A percentile compares a stretch with the other conserved stretches of the same genome.
Evolutionary conservation across 2,797 vertebrate genomes (phyloP).

Genomic region (Benthosema pterotum): DNA sequence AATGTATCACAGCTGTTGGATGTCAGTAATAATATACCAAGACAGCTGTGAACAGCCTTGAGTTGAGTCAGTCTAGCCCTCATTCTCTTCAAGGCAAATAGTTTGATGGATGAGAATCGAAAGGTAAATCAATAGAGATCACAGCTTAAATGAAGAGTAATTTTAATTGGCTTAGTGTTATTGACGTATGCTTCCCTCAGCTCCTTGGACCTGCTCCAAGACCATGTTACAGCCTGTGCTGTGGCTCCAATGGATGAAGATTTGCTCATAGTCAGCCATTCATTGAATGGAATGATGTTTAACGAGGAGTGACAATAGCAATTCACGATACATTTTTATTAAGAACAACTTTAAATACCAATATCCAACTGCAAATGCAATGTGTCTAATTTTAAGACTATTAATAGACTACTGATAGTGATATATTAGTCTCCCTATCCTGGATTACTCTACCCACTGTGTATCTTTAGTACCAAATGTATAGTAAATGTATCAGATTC

Average conservation of each 20-base stretch:
- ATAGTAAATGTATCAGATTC: constrained; percentile 11
- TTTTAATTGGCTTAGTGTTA: constrained; percentile 80
- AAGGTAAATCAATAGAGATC: constrained; percentile 80
- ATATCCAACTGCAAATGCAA: constrained; percentile 13
- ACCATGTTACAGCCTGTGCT: constrained; percentile 31
- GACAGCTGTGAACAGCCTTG: constrained; percentile 41
- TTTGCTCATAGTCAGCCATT: constrained; percentile 53
- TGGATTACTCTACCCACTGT: too few species aligned
- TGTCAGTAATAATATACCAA: constrained; percentile 5
- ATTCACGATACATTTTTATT: constrained; percentile 52
- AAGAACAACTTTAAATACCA: constrained; percentile 22
- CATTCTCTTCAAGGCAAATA: constrained; percentile 46
- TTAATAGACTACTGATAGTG: constrained; percentile 16
- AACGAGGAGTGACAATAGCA: constrained; percentile 62
- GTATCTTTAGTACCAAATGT: too few species aligned
- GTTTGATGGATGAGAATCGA: constrained; percentile 74
- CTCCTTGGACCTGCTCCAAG: constrained; percentile 54
- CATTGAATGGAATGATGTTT: constrained; percentile 49
- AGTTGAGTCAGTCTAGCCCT: constrained; percentile 46
- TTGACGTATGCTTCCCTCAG: constrained; percentile 65
- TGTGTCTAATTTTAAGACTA: constrained; percentile 23
- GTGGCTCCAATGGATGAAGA: constrained; percentile 43
- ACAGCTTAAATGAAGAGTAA: constrained; percentile 80
- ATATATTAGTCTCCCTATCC: too few species aligned
- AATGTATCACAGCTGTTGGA: neutral